Evolutionary conservation across 2,888 invertebrate species (phyloP).

Genomic region (Gerris lacustris): DNA sequence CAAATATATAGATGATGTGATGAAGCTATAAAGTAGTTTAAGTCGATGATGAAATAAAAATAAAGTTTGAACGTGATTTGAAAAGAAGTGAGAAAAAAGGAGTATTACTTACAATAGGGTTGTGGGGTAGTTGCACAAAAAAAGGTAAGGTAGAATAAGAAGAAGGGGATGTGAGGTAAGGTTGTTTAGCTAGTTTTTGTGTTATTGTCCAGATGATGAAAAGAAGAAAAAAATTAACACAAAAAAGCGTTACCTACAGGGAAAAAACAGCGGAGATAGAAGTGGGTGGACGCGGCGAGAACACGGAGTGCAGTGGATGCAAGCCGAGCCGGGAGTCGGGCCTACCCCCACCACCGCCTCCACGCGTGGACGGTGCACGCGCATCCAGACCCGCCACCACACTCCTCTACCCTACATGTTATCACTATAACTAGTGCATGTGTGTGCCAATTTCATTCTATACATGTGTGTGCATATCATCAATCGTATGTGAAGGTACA

Average conservation of each 20-base stretch:
- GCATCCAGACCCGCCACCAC: background rate
- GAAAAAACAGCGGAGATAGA: slow-evolving; percentile 3
- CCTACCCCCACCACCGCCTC: background rate
- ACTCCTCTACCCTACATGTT: background rate
- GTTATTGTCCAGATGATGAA: background rate
- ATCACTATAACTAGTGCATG: background rate
- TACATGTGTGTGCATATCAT: background rate
- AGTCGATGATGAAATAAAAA: no score
- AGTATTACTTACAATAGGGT: background rate
- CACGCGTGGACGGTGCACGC: background rate
- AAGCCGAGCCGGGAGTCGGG: background rate
- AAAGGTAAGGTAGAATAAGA: background rate
- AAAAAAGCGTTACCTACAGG: background rate
- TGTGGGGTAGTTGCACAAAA: background rate
- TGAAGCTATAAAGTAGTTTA: no score
- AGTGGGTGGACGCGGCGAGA: slow-evolving; percentile 1
- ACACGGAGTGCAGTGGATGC: background rate
- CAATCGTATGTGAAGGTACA: background rate
- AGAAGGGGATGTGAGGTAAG: background rate
- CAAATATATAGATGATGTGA: no score
- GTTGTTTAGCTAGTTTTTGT: background rate
- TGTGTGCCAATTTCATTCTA: background rate
- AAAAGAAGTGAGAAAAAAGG: no score
- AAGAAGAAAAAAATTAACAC: background rate
- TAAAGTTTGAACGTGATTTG: no score